A percentile compares a stretch with the other conserved stretches of the same genome.
Conservation (phyloP, 2,797 vertebrate species). For the Petrocephalus sullivani region DNA sequence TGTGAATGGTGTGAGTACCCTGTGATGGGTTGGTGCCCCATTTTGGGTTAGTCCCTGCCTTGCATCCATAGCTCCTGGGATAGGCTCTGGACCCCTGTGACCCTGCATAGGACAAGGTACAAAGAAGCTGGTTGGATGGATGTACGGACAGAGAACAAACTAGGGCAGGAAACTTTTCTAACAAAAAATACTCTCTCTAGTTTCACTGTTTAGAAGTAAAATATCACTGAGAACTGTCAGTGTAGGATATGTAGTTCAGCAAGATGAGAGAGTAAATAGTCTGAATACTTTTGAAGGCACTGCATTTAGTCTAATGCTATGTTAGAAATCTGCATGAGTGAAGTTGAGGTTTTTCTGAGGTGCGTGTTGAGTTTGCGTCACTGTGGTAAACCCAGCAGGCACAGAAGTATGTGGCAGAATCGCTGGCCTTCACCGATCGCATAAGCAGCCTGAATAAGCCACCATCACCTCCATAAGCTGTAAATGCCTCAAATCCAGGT, state of each 20-base stretch:
- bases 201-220: background rate
- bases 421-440: background rate
- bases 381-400: constrained; percentile 23
- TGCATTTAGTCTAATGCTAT: background rate
- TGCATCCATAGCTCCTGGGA: background rate
- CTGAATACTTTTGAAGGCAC: background rate
- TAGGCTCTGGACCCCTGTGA: background rate
- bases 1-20: too few relatives aligned
- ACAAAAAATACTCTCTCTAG: background rate
- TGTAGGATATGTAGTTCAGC: background rate
- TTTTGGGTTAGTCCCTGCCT: background rate
- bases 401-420: constrained; percentile 33
- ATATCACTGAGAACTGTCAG: too few relatives aligned
- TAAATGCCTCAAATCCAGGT: background rate
- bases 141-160: background rate
- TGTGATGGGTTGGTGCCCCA: too few relatives aligned
- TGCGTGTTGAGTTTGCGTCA: too few relatives aligned
- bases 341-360: background rate
- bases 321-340: background rate
- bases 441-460: constrained; percentile 16
- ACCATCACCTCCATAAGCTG: background rate
- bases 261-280: background rate
- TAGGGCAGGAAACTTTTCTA: background rate
- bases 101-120: background rate
- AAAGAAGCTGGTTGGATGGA: background rate